phyloP scores from a whole-genome alignment of 2,888 invertebrate genomes.

The Carpatolechia fugitivella region DNA sequence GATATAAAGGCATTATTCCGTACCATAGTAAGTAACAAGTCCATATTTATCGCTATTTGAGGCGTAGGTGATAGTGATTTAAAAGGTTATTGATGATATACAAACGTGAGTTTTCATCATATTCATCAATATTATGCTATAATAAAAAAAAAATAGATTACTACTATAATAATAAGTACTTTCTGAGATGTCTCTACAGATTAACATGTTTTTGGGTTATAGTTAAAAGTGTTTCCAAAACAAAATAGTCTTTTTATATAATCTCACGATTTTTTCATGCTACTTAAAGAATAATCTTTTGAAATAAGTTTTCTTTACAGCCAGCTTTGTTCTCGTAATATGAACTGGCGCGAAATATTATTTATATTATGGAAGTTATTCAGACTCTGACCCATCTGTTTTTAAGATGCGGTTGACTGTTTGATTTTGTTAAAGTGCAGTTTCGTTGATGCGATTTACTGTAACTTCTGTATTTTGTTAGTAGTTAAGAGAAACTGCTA shows the following conservation, averaged over 20 bases:
- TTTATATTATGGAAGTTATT: conserved; percentile 45
- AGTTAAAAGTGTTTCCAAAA: too few species aligned
- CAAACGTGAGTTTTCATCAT: neutral
- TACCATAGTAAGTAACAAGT: neutral
- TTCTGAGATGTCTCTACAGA: too few species aligned
- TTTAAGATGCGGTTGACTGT: conserved; percentile 38
- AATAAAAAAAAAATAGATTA: too few species aligned
- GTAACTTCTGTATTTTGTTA: too few species aligned
- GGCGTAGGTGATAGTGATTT: conserved; percentile 5
- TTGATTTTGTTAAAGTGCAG: conserved; percentile 51
- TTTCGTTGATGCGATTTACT: conserved; percentile 28
- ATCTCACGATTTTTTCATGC: too few species aligned
- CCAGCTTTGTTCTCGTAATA: too few species aligned
- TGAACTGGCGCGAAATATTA: conserved; percentile 59
- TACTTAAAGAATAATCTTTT: too few species aligned
- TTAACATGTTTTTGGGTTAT: neutral
- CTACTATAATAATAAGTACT: too few species aligned
- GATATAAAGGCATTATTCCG: conserved; percentile 2
- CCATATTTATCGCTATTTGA: conserved; percentile 3
- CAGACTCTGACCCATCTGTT: conserved; percentile 37
- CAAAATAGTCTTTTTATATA: too few species aligned
- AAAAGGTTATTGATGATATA: neutral
- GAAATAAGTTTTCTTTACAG: too few species aligned
- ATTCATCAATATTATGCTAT: too few species aligned
- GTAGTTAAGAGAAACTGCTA: too few species aligned